Conservation (phyloP, 2,888 invertebrate genomes). For the Aethes cnicana region DNA sequence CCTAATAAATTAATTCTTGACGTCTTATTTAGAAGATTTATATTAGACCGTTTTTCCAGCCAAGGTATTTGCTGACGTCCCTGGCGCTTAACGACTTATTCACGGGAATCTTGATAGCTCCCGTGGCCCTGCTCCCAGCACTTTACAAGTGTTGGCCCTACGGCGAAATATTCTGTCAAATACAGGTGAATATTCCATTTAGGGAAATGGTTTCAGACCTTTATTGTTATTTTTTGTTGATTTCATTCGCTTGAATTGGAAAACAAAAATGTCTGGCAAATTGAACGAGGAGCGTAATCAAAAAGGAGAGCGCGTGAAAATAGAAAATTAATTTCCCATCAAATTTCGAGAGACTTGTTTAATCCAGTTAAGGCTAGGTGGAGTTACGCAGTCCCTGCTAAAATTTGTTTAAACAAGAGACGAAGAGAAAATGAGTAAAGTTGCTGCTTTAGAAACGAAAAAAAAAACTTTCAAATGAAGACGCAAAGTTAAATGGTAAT, state of each 20-base stretch:
- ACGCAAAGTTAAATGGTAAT: conserved; percentile 65
- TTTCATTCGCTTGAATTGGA: conserved; percentile 3
- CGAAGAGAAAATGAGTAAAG: conserved; percentile 76
- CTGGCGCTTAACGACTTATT: conserved; percentile 93
- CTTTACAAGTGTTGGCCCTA: conserved; percentile 95
- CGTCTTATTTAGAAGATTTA: neutral
- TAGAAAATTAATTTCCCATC: conserved; percentile 56
- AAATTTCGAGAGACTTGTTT: conserved; percentile 61
- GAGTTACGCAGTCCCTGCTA: conserved; percentile 51
- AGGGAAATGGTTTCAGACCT: neutral
- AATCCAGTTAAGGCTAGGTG: conserved; percentile 65
- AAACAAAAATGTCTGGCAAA: conserved; percentile 12
- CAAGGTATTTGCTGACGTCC: conserved; percentile 92
- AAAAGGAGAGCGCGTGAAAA: conserved; percentile 38
- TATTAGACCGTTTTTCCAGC: conserved; percentile 77
- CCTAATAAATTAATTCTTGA: neutral
- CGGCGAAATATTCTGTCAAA: conserved; percentile 94
- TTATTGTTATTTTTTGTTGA: conserved; percentile 9
- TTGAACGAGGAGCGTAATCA: conserved; percentile 17
- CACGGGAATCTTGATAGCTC: conserved; percentile 92
- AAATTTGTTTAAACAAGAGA: conserved; percentile 70
- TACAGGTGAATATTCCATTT: conserved; percentile 84
- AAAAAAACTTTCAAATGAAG: conserved; percentile 61
- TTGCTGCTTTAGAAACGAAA: conserved; percentile 51
- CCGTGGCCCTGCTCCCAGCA: conserved; percentile 92